A percentile compares a stretch with the other conserved stretches of the same genome.
Conservation (phyloP, 2,113 vertebrate genomes). For the Forbesichthys papilliferus region DNA sequence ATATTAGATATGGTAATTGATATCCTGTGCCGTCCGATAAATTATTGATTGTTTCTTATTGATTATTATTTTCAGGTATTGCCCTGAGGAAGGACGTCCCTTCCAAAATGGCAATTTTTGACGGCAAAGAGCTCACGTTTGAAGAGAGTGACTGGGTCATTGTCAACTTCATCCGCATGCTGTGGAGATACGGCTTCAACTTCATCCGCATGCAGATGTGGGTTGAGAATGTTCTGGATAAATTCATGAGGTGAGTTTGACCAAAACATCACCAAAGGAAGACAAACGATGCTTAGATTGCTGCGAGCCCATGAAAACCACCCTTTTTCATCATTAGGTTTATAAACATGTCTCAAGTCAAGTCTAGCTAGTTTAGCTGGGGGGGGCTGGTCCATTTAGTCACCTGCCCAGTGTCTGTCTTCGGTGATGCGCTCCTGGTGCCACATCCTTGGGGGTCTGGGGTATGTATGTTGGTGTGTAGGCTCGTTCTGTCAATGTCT, state of each 20-base stretch:
- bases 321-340: too few relatives aligned
- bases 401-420: too few relatives aligned
- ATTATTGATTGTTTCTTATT: not conserved
- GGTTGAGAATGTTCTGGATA: conserved; percentile 90
- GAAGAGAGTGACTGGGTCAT: conserved; percentile 92
- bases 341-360: too few relatives aligned
- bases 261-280: not conserved
- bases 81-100: conserved; percentile 22
- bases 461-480: too few relatives aligned
- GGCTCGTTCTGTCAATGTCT: too few relatives aligned
- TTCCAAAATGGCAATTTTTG: conserved; percentile 81
- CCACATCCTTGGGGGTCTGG: too few relatives aligned
- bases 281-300: too few relatives aligned
- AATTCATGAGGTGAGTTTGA: conserved; percentile 89
- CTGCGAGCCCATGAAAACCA: too few relatives aligned
- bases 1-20: too few relatives aligned
- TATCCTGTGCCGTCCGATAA: not conserved
- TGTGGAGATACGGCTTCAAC: conserved; percentile 89
- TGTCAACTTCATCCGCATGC: conserved; percentile 82
- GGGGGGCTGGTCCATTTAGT: too few relatives aligned
- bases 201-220: conserved; percentile 90
- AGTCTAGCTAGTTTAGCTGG: too few relatives aligned
- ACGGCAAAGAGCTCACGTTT: conserved; percentile 87
- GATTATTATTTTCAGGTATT: conserved; percentile 76
- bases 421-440: too few relatives aligned